phyloP scores from a whole-genome alignment of 2,113 vertebrate genomes.

The Agapornis roseicollis region DNA sequence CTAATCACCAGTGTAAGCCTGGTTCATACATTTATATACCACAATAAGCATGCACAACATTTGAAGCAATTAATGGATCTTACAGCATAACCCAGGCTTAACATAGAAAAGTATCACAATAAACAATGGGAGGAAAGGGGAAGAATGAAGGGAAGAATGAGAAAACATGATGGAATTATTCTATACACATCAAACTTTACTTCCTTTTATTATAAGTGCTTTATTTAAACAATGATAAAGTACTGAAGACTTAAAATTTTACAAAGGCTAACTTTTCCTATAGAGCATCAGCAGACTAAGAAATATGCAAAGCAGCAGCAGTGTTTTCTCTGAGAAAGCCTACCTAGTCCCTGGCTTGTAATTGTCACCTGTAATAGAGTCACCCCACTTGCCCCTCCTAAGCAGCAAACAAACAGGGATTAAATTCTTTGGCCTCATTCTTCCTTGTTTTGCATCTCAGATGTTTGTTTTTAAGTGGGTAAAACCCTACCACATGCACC shows the following conservation, averaged over 20 bases:
- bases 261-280: not conserved
- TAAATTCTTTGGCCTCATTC: not conserved
- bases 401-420: not conserved
- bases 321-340: not conserved
- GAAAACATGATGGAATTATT: not conserved
- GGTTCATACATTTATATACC: not conserved
- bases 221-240: conserved; percentile 18
- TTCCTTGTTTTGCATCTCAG: not conserved
- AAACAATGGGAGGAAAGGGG: conserved; percentile 52
- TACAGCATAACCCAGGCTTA: not conserved
- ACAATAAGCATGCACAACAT: not conserved
- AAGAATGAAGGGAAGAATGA: conserved; percentile 40
- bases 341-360: not conserved
- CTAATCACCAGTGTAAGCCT: not conserved
- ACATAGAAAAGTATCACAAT: conserved; percentile 3
- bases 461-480: not conserved
- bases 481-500: not conserved
- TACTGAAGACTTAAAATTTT: not conserved
- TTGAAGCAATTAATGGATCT: not conserved
- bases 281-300: not conserved
- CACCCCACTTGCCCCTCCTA: not conserved
- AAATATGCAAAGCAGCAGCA: not conserved
- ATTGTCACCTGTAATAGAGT: not conserved
- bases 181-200: not conserved
- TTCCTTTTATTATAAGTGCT: conserved; percentile 22